Percentiles rank a stretch among this genome's conserved stretches.
These are phyloP conservation scores for Drosophila simulans DNA, from an alignment of 1,140 invertebrate genomes.

Conservation along the genomic window DNA sequence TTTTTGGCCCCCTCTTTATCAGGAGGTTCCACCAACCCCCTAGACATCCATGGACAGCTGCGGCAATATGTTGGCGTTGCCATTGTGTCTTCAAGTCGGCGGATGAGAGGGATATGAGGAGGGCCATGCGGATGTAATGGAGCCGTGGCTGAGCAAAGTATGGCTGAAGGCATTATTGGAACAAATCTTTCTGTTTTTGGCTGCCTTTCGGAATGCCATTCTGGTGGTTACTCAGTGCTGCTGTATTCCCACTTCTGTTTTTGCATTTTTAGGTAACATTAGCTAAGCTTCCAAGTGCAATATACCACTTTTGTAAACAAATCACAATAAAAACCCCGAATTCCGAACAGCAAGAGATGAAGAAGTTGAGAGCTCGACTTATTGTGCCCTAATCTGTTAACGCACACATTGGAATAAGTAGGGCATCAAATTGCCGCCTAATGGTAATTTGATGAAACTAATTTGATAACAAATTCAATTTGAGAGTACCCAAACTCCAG, in stretches of 20 bases:
- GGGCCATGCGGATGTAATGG: slow-evolving; percentile 36
- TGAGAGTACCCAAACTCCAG: slow-evolving; percentile 66
- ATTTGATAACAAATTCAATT: slow-evolving; percentile 82
- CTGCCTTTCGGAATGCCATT: slow-evolving; percentile 3
- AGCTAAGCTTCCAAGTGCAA: too few relatives aligned
- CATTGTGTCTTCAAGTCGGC: slow-evolving; percentile 18
- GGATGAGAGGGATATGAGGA: background rate
- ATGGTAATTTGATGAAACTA: slow-evolving; percentile 74
- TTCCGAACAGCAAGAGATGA: background rate
- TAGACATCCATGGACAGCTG: slow-evolving; percentile 39
- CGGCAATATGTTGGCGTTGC: slow-evolving; percentile 52
- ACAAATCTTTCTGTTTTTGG: slow-evolving; percentile 27
- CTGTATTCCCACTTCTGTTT: background rate
- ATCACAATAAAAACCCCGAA: background rate
- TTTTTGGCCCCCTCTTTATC: background rate
- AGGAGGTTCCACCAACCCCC: background rate
- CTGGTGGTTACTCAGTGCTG: background rate
- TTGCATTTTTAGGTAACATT: too few relatives aligned
- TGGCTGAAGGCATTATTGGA: slow-evolving; percentile 35
- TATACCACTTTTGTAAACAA: too few relatives aligned
- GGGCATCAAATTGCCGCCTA: slow-evolving; percentile 47
- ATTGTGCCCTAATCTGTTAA: background rate
- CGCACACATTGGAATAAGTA: background rate
- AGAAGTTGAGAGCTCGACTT: background rate
- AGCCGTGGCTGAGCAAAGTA: slow-evolving; percentile 37